These are phyloP conservation scores for Ypsolopha sequella DNA, from an alignment of 2,888 invertebrate genomes.

Conservation along the genomic window DNA sequence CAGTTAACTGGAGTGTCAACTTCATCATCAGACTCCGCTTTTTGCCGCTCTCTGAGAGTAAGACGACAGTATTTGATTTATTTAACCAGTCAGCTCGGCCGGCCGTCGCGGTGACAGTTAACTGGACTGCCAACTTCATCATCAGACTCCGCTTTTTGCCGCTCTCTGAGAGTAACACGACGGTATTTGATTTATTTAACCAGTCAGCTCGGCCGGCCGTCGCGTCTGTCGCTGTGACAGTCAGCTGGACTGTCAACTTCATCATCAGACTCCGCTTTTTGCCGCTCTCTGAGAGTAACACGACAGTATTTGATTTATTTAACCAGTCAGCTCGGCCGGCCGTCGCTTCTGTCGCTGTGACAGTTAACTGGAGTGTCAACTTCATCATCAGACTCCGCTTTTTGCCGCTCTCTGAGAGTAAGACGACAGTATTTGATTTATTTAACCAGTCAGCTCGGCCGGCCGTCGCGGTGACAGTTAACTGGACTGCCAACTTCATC, in stretches of 20 bases:
- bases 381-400: conserved; percentile 88
- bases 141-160: conserved; percentile 87
- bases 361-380: conserved; percentile 89
- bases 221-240: conserved; percentile 85
- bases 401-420: too few species aligned
- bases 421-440: too few species aligned
- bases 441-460: too few species aligned
- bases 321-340: conserved; percentile 85
- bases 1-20: conserved; percentile 89
- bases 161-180: conserved; percentile 69
- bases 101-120: conserved; percentile 87
- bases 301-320: conserved; percentile 68
- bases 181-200: conserved; percentile 73
- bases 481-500: too few species aligned
- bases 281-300: conserved; percentile 74
- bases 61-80: conserved; percentile 29
- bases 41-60: conserved; percentile 74
- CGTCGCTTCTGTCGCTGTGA: conserved; percentile 88
- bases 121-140: conserved; percentile 89
- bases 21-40: conserved; percentile 86
- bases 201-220: conserved; percentile 88
- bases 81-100: conserved; percentile 88
- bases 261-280: conserved; percentile 86
- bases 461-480: too few species aligned
- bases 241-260: conserved; percentile 91